These are phyloP conservation scores for Circaetus gallicus DNA, from an alignment of 2,113 vertebrate species.

Conservation along the genomic window DNA sequence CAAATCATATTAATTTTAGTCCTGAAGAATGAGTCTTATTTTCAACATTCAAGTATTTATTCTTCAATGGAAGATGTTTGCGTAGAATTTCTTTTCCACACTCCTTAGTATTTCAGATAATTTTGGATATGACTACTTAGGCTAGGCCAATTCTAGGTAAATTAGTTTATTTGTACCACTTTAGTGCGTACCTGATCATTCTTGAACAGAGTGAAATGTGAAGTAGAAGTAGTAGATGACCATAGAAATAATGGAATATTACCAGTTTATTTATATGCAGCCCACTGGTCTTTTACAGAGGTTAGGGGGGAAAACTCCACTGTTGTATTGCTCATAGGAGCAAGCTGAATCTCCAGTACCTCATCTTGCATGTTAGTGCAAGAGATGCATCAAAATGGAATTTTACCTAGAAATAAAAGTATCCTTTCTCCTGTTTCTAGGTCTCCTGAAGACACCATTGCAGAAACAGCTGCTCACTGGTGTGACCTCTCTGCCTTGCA, in stretches of 20 bases:
- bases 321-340: not conserved
- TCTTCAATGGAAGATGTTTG: not conserved
- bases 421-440: not conserved
- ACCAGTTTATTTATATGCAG: not conserved
- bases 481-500: not conserved
- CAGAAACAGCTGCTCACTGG: not conserved
- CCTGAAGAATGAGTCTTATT: not conserved
- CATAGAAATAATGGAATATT: not conserved
- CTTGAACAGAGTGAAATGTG: not conserved
- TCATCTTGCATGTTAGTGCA: not conserved
- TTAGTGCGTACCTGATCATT: not conserved
- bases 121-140: not conserved
- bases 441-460: not conserved
- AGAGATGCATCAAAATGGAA: not conserved
- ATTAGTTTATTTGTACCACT: not conserved
- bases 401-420: not conserved
- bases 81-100: not conserved
- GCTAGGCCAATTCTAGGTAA: not conserved
- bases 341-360: not conserved
- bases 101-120: not conserved
- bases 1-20: not conserved
- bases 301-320: not conserved
- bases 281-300: not conserved
- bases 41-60: not conserved
- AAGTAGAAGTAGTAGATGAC: not conserved